Percentiles rank a stretch among this genome's conserved stretches.
Conservation (phyloP, 2,888 invertebrate species). For the Agrochola litura region DNA sequence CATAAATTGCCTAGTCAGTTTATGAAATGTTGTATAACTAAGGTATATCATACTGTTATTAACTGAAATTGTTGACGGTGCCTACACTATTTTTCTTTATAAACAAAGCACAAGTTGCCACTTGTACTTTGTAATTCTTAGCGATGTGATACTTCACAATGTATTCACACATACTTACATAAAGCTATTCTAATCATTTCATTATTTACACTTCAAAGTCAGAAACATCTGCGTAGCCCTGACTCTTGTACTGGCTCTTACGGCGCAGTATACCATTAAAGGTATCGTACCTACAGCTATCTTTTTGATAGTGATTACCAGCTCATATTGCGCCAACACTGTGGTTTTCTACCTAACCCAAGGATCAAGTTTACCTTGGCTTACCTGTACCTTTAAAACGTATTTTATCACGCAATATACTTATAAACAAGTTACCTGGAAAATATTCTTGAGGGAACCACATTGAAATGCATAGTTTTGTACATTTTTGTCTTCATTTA, state of each 20-base stretch:
- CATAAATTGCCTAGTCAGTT: not conserved
- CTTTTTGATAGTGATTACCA: not conserved
- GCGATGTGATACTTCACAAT: not conserved
- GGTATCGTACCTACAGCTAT: not conserved
- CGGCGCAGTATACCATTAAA: not conserved
- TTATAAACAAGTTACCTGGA: constrained; percentile 74
- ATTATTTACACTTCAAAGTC: too few relatives aligned
- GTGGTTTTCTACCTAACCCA: not conserved
- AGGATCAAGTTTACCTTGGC: not conserved
- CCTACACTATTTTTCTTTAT: not conserved
- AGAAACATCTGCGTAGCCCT: too few relatives aligned
- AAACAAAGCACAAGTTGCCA: not conserved
- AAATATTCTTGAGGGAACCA: constrained; percentile 74
- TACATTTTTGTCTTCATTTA: constrained; percentile 67
- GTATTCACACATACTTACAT: not conserved
- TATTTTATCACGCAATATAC: not conserved
- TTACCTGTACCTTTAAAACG: not conserved
- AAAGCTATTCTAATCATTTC: not conserved
- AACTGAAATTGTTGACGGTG: not conserved
- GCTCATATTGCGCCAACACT: not conserved
- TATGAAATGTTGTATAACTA: not conserved
- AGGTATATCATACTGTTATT: not conserved
- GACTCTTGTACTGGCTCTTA: too few relatives aligned
- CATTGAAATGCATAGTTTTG: constrained; percentile 71
- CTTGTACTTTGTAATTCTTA: too few relatives aligned